These are phyloP conservation scores for Halocynthia roretzi DNA, from an alignment of 23 tunicate genomes.

Conservation along the genomic window DNA sequence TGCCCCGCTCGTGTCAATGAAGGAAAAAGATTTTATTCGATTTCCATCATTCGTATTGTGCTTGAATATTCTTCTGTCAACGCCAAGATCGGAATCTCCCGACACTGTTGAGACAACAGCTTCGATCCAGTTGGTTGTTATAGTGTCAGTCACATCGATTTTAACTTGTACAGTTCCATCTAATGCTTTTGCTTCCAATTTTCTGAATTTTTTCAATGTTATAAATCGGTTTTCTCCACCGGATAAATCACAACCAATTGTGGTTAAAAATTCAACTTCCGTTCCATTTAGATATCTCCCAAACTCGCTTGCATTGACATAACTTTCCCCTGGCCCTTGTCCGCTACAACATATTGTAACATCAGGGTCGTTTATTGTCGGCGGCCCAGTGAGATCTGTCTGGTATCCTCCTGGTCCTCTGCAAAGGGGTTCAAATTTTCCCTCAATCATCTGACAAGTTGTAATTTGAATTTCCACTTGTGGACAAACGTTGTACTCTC, in stretches of 20 bases:
- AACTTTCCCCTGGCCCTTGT: not conserved
- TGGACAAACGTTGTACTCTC: not conserved
- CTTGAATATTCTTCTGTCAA: not conserved
- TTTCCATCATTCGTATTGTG: too few species aligned
- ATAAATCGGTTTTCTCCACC: not conserved
- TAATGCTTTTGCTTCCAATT: too few species aligned
- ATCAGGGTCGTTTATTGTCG: not conserved
- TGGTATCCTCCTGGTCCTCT: conserved; percentile 5
- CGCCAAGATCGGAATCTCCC: not conserved
- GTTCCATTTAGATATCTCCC: not conserved
- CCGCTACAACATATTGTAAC: conserved; percentile 1
- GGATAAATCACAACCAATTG: conserved; percentile 5
- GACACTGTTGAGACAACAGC: too few species aligned
- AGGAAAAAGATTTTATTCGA: not conserved
- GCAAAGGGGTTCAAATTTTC: not conserved
- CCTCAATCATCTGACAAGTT: not conserved
- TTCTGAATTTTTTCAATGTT: conserved; percentile 1
- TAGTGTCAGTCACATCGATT: not conserved
- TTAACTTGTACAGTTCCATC: too few species aligned
- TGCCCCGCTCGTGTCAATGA: not conserved
- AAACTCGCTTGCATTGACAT: not conserved
- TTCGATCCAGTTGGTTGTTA: not conserved
- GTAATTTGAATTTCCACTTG: not conserved
- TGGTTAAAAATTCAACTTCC: not conserved
- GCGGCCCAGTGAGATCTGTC: not conserved